Evolutionary conservation across 2,888 invertebrate genomes (phyloP), one percentile per base, ranked within the genome.

Genomic region (Colostygia pectinataria): DNA sequence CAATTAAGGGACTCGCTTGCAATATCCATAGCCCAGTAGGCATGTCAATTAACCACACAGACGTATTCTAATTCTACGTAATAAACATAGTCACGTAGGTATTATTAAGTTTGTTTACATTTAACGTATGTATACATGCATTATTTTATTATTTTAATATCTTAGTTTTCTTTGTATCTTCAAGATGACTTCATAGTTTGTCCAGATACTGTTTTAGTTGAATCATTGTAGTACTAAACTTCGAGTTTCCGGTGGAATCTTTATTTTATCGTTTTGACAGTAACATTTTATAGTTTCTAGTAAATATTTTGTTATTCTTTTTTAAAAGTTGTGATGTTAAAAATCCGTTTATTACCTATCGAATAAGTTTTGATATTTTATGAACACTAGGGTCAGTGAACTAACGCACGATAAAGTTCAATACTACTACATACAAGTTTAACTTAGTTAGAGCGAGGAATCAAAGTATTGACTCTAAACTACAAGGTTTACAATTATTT

Each of bases 31-130:
- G 47, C 53, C 64, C 53, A 71, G 71, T 71, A 72, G 62, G 58
- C 58, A 72, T 63, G 57, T 57, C 71, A 74, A 75, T 73, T 76
- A 73, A 67, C 65, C 65, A 62, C 60, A 62, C 65, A 65, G 66
- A 68, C 67, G 58, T 63, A 70, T 59, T 56, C 44, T 48, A 18
- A 15, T 56, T 28, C 24, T 57, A 42, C 36, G 20, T 37, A 33
- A 34, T n/a, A n/a, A n/a, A n/a, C n/a, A n/a, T n/a, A n/a, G n/a
- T n/a, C n/a, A n/a, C n/a, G n/a, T n/a, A n/a, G n/a, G n/a, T n/a
- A n/a, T n/a, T n/a, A n/a, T n/a, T n/a, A n/a, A n/a, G n/a, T 29
- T 39, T 48, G 23, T 36, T n/a, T 40, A 33, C 34, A 6, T n/a
- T n/a, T n/a, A 37, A 40, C 31, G n/a, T 25, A 13, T 14, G 20